Percentiles rank a stretch among this genome's conserved stretches.
These are phyloP conservation scores for Coelopa frigida DNA, from an alignment of 1,140 invertebrate species.

Conservation along the genomic window DNA sequence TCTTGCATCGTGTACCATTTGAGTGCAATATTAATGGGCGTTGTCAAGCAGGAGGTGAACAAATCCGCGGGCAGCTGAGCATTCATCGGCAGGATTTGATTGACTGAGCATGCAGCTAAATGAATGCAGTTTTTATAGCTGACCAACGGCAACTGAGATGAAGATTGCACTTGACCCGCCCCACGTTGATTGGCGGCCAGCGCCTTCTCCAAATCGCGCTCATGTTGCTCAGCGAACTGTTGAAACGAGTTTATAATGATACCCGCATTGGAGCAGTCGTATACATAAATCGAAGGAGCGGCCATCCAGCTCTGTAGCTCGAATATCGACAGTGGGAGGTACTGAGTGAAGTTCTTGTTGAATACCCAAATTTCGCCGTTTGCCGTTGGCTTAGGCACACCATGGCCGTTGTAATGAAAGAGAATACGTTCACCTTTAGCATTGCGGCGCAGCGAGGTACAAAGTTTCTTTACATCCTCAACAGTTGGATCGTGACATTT, in stretches of 20 bases:
- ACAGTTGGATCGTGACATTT: constrained; percentile 94
- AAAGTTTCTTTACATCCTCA: constrained; percentile 97
- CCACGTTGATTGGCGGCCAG: constrained; percentile 18
- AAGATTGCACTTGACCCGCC: constrained; percentile 4
- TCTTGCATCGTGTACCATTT: constrained; percentile 87
- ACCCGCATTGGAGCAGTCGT: constrained; percentile 97
- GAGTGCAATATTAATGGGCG: constrained; percentile 94
- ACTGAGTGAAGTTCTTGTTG: constrained; percentile 96
- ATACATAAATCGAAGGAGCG: constrained; percentile 96
- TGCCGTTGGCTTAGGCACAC: constrained; percentile 93
- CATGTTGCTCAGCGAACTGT: constrained; percentile 85
- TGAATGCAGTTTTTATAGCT: constrained; percentile 89
- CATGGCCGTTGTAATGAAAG: constrained; percentile 99
- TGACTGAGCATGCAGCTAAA: constrained; percentile 85
- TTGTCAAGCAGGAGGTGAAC: constrained; percentile 96
- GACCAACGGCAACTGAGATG: constrained; percentile 18
- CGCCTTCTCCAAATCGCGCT: constrained; percentile 72
- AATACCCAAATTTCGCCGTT: constrained; percentile 99
- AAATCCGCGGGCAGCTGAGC: constrained; percentile 97
- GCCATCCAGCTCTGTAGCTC: constrained; percentile 99
- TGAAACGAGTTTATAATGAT: constrained; percentile 91
- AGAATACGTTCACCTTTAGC: constrained; percentile 98
- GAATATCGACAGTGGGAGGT: constrained; percentile 97
- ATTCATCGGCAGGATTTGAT: constrained; percentile 94
- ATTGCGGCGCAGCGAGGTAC: constrained; percentile 88